Evolutionary conservation across 2,797 vertebrate genomes (phyloP).

Genomic region (Coregonus suidteri): DNA sequence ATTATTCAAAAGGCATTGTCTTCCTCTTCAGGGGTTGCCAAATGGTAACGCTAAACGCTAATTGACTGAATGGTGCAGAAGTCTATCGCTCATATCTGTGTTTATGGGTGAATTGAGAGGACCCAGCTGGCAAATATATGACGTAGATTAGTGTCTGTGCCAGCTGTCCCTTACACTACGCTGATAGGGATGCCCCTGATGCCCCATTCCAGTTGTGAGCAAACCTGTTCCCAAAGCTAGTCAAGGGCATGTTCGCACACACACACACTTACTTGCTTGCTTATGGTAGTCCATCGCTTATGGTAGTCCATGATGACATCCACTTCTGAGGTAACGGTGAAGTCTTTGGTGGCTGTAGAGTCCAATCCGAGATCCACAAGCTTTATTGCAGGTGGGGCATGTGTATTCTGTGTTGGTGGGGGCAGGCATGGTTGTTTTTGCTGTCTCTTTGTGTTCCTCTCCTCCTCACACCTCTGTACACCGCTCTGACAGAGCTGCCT

Average conservation of each 20-base stretch:
- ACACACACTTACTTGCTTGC: no score
- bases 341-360: no score
- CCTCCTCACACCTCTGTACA: no score
- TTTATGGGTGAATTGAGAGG: background rate
- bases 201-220: conserved; percentile 47
- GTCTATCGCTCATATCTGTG: background rate
- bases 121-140: conserved; percentile 32
- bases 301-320: no score
- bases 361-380: no score
- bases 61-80: conserved; percentile 6
- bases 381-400: no score
- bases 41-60: conserved; percentile 19
- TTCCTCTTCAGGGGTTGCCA: conserved; percentile 28
- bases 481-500: no score
- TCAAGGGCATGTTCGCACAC: conserved; percentile 43
- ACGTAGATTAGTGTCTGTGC: conserved; percentile 21
- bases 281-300: no score
- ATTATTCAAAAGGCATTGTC: conserved; percentile 44
- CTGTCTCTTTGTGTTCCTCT: no score
- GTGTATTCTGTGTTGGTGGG: no score
- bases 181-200: conserved; percentile 24
- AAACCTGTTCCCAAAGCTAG: conserved; percentile 45
- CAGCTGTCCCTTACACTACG: conserved; percentile 37
- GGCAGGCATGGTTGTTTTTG: no score
- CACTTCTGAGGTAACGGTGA: no score